Percentiles rank a stretch among this genome's conserved stretches.
Conservation (phyloP, 2,113 vertebrate species). For the Danio rerio region DNA sequence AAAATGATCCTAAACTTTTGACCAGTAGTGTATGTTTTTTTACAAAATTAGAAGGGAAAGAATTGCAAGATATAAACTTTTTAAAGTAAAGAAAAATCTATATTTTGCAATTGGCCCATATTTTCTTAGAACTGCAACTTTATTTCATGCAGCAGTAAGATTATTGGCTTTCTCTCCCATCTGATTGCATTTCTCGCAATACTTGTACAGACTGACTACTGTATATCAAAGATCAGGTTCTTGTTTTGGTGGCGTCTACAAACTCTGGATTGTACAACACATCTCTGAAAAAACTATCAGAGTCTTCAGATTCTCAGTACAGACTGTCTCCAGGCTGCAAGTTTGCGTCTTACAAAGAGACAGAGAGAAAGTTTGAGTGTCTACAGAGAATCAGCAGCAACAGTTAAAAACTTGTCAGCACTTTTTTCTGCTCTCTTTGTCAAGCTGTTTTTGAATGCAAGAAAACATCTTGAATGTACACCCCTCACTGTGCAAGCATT, state of each 20-base stretch:
- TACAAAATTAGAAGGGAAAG: no score
- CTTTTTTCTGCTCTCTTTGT: not conserved
- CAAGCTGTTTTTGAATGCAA: not conserved
- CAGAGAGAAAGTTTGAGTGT: not conserved
- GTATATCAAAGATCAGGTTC: constrained; percentile 1
- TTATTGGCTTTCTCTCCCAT: no score
- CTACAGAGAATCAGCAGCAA: not conserved
- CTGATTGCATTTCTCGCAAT: no score
- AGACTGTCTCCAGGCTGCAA: not conserved
- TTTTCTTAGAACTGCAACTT: no score
- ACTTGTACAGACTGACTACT: not conserved
- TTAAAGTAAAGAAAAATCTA: no score
- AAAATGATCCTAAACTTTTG: no score
- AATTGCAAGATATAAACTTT: no score
- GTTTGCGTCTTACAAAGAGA: not conserved
- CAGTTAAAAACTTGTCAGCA: not conserved
- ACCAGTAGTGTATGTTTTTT: no score
- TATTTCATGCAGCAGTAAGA: no score
- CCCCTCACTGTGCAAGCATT: not conserved
- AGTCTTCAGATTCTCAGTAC: constrained; percentile 4
- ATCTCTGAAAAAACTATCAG: not conserved
- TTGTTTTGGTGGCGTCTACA: not conserved
- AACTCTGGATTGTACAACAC: not conserved
- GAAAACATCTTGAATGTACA: not conserved
- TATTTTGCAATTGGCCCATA: no score